Evolutionary conservation across 2,888 invertebrate species (phyloP), one percentile per base, ranked within the genome.

Genomic region (Mantis religiosa): DNA sequence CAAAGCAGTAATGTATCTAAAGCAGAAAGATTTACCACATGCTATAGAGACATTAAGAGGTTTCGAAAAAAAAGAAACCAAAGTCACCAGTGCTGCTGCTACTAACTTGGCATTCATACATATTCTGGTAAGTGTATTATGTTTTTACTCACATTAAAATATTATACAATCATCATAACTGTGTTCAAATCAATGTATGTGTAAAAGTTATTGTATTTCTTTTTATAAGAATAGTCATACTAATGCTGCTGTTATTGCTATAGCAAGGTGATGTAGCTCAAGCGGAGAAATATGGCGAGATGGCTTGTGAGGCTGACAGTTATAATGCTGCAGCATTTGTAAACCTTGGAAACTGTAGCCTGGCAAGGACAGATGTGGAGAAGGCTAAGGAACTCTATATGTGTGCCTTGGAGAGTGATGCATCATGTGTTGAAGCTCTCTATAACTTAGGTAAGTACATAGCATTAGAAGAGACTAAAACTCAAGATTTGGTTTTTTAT

Each of bases 91-190:
- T 91, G 97, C 97, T 81, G 98, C 98, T 0, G 95, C 97, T 3
- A 97, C 96, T 54, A 98, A 98, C 94, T 94, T 98, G 83, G 96
- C 97, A 82, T 98, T 98, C 92, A 95, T 98, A 91, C 97, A 97
- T 92, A 96, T 95, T 92, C 93, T 97, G 93, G 97, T 97, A 92
- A 93, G 94, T 91, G 87, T 7, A 41, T 85, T 71, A 71, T 12
- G 12, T 41, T 41, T 41, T 1, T 41, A 12, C 1, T 12, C 41
- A 41, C 9, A 41, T 12, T 41, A 41, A 34, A 41, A 12, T 41
- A 41, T 12, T 2, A 41, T 6, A 41, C 12, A 12, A 12, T 41
- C 41, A 41, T 41, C 41, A 12, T 12, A 3, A 41, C 12, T 41
- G 41, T 41, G 2, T 41, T 41, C 41, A 30, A 30, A 30, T 4